phyloP scores from a whole-genome alignment of 2,113 vertebrate species.

The Indicator indicator region DNA sequence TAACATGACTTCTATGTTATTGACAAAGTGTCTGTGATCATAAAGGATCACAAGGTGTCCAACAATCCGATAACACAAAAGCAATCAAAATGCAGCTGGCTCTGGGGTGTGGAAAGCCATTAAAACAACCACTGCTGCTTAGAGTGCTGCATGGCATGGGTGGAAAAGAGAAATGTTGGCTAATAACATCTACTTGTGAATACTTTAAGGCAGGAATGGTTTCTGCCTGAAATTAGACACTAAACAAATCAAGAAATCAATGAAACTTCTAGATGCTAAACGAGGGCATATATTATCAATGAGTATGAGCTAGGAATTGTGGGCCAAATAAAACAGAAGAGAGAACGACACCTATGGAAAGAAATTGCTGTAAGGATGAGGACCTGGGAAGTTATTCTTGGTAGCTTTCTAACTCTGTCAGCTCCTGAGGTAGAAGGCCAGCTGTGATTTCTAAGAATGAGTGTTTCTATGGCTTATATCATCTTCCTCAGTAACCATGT shows the following conservation, averaged over 20 bases:
- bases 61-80: background rate
- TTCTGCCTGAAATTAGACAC: background rate
- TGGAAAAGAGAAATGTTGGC: background rate
- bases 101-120: background rate
- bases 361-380: background rate
- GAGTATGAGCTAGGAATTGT: background rate
- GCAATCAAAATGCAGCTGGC: background rate
- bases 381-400: background rate
- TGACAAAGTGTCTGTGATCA: background rate
- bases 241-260: background rate
- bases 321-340: background rate
- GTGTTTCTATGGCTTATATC: conserved; percentile 8
- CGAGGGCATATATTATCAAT: background rate
- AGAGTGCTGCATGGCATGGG: background rate
- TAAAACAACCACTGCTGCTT: background rate
- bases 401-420: background rate
- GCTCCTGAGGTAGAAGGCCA: background rate
- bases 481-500: conserved; percentile 4
- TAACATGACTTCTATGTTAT: background rate
- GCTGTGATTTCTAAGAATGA: conserved; percentile 44
- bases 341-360: background rate
- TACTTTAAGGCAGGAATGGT: background rate
- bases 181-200: background rate
- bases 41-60: background rate
- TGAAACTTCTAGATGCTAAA: background rate